Base-by-base conservation (phyloP, 2,888 invertebrate genomes). In the Disparrhopalites patrizii region DNA sequence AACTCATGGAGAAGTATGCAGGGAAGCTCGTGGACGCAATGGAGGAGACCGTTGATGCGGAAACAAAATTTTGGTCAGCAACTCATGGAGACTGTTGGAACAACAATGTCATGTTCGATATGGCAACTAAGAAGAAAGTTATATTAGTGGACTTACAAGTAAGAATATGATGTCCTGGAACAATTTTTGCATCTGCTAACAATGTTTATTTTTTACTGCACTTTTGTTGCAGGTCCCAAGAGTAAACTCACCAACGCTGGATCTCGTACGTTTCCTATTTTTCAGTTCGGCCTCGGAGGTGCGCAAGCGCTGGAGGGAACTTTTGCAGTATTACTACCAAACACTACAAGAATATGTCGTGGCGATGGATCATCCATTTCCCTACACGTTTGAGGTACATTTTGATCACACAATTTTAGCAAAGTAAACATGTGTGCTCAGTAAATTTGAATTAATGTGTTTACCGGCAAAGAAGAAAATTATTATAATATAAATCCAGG, bases 31-130 rank as follows among this genome's bases (percentile, higher is more conserved):
- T 20, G 10, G 33, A 64, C 10, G 31, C 56, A 3, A 20, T 64
- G 25, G 2, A 10, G 1, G 33, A 31, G 8, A 13, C 47, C 1
- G 10, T 55, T 47, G 47, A 38, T 10, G 56, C 47, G 3, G 40
- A 38, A 20, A 8, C 15, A 25, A 7, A 47, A 2, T 31, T 69
- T 15, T 15, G 8, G 0, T 54, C 30, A 23, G n/a, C 63, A 5
- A 62, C 55, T 25, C 69, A 69, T 31, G 69, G 69, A 5, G 64
- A 64, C 25, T 64, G 56, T 20, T 64, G 64, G 64, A 64, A 40
- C n/a, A 64, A 64, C 20, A 64, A 64, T 31, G 43, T 64, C 47
- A 47, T 64, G 43, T 30, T 56, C 23, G 28, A 40, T 10, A n/a
- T 4, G 8, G 25, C 3, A 3, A 30, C 55, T 23, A 30, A n/a